Conservation (phyloP, 1,140 invertebrate genomes). For the Scaptomyza pallida region DNA sequence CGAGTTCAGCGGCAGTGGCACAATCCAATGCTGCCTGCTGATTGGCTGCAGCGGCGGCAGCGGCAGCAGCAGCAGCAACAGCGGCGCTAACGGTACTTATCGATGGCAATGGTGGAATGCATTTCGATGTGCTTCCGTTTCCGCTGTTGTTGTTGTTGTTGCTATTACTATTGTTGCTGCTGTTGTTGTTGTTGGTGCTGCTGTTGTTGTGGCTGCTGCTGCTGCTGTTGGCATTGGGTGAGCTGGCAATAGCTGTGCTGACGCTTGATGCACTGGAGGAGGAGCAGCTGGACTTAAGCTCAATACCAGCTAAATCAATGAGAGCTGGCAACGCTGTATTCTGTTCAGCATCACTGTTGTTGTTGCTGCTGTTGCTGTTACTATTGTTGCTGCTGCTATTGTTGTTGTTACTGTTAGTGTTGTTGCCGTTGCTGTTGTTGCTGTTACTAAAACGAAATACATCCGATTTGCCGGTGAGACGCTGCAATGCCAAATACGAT, state of each 20-base stretch:
- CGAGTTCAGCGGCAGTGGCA: constrained; percentile 67
- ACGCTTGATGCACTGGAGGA: constrained; percentile 84
- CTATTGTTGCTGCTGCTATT: constrained; percentile 25
- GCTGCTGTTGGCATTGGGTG: constrained; percentile 37
- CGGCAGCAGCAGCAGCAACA: constrained; percentile 65
- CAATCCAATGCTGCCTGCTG: constrained; percentile 68
- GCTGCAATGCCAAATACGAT: constrained; percentile 91
- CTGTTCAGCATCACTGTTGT: constrained; percentile 48
- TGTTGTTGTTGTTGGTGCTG: constrained; percentile 28
- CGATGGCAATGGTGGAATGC: constrained; percentile 64
- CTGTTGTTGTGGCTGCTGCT: constrained; percentile 40
- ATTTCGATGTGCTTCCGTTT: constrained; percentile 36
- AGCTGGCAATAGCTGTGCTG: constrained; percentile 21
- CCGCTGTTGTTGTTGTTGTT: constrained; percentile 37
- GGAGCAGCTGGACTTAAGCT: constrained; percentile 83
- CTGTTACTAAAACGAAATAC: constrained; percentile 65
- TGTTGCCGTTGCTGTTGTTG: constrained; percentile 50
- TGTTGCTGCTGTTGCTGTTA: constrained; percentile 34
- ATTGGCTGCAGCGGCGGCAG: constrained; percentile 67
- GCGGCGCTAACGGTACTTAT: constrained; percentile 72
- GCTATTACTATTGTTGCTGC: constrained; percentile 44
- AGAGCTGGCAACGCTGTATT: constrained; percentile 50
- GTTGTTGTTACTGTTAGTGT: constrained; percentile 39
- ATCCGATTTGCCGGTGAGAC: constrained; percentile 86
- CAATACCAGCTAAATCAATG: constrained; percentile 78